Conservation (phyloP, 2,797 vertebrate species). For the Cichlasoma orientale region DNA sequence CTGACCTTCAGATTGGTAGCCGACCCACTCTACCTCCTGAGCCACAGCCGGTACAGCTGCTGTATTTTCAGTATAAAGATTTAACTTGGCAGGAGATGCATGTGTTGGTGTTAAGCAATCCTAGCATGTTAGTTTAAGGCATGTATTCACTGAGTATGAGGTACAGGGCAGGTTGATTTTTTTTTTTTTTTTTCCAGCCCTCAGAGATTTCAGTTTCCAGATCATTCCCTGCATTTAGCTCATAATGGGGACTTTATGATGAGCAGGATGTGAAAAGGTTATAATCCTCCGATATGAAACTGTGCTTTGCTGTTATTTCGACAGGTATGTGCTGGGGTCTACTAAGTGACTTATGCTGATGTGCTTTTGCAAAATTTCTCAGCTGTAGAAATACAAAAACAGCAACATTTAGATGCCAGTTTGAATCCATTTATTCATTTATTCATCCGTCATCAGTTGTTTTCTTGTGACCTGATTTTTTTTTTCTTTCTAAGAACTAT, state of each 20-base stretch:
- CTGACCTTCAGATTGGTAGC: not conserved
- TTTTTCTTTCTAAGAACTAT: not conserved
- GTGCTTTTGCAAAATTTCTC: not conserved
- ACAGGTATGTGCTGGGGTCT: not conserved
- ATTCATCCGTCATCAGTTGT: not conserved
- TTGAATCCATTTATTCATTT: not conserved
- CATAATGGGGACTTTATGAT: not conserved
- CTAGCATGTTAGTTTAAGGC: not conserved
- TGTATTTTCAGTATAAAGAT: not conserved
- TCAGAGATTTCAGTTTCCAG: too few relatives aligned
- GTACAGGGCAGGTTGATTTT: not conserved
- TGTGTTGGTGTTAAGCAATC: not conserved
- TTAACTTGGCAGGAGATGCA: not conserved
- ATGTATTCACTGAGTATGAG: not conserved
- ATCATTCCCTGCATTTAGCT: not conserved
- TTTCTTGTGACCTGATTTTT: not conserved
- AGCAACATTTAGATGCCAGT: not conserved
- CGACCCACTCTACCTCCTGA: not conserved
- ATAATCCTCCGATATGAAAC: not conserved
- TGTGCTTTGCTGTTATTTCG: not conserved
- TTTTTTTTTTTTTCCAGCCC: too few relatives aligned
- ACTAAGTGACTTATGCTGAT: not conserved
- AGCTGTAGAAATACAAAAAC: not conserved
- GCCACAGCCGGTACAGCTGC: not conserved
- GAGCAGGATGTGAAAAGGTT: not conserved